Evolutionary conservation across 2,888 invertebrate genomes (phyloP).

Genomic region (Drosophila meridionalis): DNA sequence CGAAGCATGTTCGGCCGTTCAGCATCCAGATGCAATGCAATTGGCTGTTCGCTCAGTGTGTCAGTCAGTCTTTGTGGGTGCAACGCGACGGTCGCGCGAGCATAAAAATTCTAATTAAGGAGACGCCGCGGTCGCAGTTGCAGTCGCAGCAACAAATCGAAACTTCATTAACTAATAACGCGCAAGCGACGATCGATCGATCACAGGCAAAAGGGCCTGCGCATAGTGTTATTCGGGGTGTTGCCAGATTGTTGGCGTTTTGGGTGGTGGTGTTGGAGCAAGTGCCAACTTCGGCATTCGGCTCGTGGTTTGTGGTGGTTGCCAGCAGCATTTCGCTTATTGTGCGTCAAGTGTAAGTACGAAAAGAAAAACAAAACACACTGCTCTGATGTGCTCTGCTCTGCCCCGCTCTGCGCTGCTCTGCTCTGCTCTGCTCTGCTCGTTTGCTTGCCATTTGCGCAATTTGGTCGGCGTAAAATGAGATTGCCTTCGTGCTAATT

Average conservation of each 20-base stretch:
- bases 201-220: conserved; percentile 29
- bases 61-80: conserved; percentile 76
- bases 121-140: conserved; percentile 16
- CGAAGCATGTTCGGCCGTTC: conserved; percentile 40
- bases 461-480: conserved; percentile 77
- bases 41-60: conserved; percentile 61
- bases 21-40: conserved; percentile 67
- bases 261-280: conserved; percentile 18
- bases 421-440: conserved; percentile 48
- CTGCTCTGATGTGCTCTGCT: conserved; percentile 29
- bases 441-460: conserved; percentile 72
- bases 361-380: conserved; percentile 15
- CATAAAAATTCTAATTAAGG: conserved; percentile 14
- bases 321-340: conserved; percentile 44
- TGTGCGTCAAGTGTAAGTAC: conserved; percentile 71
- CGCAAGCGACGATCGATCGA: conserved; percentile 47
- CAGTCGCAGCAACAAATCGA: conserved; percentile 20
- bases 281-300: conserved; percentile 39
- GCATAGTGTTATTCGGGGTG: conserved; percentile 16
- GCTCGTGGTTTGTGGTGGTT: conserved; percentile 24
- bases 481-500: conserved; percentile 80
- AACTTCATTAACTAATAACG: conserved; percentile 61
- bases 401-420: conserved; percentile 39
- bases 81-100: conserved; percentile 64
- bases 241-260: conserved; percentile 22